These are phyloP conservation scores for Bombyx mori DNA, from an alignment of 1,140 invertebrate genomes.

Conservation along the genomic window ASM3026992v2 NC_085130.1:11038501-11039000, in stretches of 20 bases:
- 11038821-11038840: background rate
- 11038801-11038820: slow-evolving; percentile 3
- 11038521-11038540: slow-evolving; percentile 5
- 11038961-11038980: slow-evolving; percentile 44
- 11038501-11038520: no score
- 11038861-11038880: background rate
- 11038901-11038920: slow-evolving; percentile 18
- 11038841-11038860: slow-evolving; percentile 9
- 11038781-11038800: slow-evolving; percentile 1
- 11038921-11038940: slow-evolving; percentile 46
- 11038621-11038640: slow-evolving; percentile 29
- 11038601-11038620: slow-evolving; percentile 55
- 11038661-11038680: slow-evolving; percentile 5
- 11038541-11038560: slow-evolving; percentile 12
- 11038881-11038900: slow-evolving; percentile 8
- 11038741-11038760: slow-evolving; percentile 5
- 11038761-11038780: background rate
- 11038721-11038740: background rate
- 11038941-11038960: slow-evolving; percentile 54
- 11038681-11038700: slow-evolving; percentile 10
- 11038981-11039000: slow-evolving; percentile 48
- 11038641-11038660: slow-evolving; percentile 3
- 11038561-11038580: slow-evolving; percentile 15
- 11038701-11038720: slow-evolving; percentile 45
- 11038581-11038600: slow-evolving; percentile 41